These are phyloP conservation scores for Pollenia labialis DNA, from an alignment of 2,888 invertebrate species.

Conservation along the genomic window DNA sequence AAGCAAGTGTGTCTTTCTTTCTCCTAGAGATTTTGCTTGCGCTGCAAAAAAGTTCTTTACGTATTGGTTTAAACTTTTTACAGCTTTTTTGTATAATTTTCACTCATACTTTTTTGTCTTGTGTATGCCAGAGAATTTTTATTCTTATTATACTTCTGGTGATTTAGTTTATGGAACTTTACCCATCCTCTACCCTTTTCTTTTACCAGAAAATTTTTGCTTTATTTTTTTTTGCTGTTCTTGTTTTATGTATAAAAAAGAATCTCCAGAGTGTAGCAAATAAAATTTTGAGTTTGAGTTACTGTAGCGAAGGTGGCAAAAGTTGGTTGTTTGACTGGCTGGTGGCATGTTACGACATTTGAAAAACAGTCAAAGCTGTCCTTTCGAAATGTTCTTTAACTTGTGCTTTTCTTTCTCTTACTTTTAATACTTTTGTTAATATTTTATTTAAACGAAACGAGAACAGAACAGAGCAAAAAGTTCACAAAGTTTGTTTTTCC, in stretches of 20 bases:
- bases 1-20: constrained; percentile 50
- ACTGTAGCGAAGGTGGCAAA: constrained; percentile 48
- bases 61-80: constrained; percentile 47
- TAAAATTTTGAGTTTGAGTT: constrained; percentile 37
- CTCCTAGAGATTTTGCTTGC: neutral
- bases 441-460: constrained; percentile 56
- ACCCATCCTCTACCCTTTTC: neutral
- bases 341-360: constrained; percentile 11
- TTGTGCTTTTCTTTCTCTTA: constrained; percentile 66
- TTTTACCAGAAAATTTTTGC: constrained; percentile 7
- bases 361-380: constrained; percentile 63
- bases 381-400: constrained; percentile 51
- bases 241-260: constrained; percentile 2
- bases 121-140: constrained; percentile 35
- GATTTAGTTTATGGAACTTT: constrained; percentile 36
- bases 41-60: constrained; percentile 37
- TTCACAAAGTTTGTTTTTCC: constrained; percentile 44
- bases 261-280: constrained; percentile 38
- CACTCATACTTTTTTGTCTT: constrained; percentile 13
- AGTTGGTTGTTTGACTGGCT: neutral
- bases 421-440: constrained; percentile 59
- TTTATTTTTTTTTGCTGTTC: constrained; percentile 21
- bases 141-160: constrained; percentile 6
- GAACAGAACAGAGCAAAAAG: constrained; percentile 33
- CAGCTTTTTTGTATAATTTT: constrained; percentile 41